Percentiles rank a stretch among this genome's conserved stretches.
Conservation (phyloP, 2,113 vertebrate genomes). For the Accipiter virgatus region DNA sequence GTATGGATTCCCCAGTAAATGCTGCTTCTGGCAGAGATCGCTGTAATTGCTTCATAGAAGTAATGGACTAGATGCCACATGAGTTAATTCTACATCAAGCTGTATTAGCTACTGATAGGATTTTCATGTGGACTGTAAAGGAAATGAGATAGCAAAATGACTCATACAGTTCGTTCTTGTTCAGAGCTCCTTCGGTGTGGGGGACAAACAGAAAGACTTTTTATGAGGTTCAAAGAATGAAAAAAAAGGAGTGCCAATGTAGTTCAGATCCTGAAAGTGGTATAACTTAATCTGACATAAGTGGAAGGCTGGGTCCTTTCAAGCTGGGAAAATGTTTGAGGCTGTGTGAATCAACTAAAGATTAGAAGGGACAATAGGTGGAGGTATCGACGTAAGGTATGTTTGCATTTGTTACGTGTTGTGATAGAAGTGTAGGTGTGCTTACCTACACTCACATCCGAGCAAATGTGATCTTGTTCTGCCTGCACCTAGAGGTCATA, state of each 20-base stretch:
- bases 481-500: background rate
- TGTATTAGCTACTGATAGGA: slow-evolving; percentile 51
- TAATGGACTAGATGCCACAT: slow-evolving; percentile 38
- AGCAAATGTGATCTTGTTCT: background rate
- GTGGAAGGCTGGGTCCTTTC: slow-evolving; percentile 1
- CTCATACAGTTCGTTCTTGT: slow-evolving; percentile 8
- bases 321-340: background rate
- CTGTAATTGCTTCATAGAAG: slow-evolving; percentile 4
- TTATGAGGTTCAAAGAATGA: slow-evolving; percentile 13
- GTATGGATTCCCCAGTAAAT: slow-evolving; percentile 44
- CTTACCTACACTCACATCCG: background rate
- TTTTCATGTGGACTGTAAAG: slow-evolving; percentile 33
- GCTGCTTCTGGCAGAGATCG: slow-evolving; percentile 28
- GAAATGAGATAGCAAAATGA: slow-evolving; percentile 49
- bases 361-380: background rate
- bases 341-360: background rate
- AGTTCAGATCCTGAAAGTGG: background rate
- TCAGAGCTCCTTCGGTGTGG: background rate
- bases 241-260: background rate
- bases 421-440: background rate
- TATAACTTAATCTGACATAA: background rate
- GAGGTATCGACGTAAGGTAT: background rate
- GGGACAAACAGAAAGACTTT: slow-evolving; percentile 27
- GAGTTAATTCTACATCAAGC: slow-evolving; percentile 55
- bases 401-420: background rate